These are phyloP conservation scores for Muraenolepis orangiensis DNA, from an alignment of 2,797 vertebrate genomes.

Conservation along the genomic window DNA sequence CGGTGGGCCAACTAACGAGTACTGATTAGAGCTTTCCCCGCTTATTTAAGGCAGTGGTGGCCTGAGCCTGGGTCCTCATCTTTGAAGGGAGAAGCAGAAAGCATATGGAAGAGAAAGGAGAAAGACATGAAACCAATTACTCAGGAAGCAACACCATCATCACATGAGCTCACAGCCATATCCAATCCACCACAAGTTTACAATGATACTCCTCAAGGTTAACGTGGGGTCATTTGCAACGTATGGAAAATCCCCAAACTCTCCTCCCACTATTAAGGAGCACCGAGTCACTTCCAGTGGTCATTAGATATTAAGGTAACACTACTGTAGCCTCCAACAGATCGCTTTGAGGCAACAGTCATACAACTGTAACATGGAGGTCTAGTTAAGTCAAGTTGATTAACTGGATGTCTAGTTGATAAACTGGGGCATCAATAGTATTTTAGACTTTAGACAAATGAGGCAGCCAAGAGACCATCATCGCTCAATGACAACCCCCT, in stretches of 20 bases:
- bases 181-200: neutral
- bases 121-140: conserved; percentile 26
- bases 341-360: neutral
- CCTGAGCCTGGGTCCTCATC: conserved; percentile 22
- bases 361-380: neutral
- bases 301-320: neutral
- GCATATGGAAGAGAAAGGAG: conserved; percentile 19
- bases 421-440: too few relatives aligned
- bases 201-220: neutral
- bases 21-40: neutral
- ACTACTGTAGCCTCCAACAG: too few relatives aligned
- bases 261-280: neutral
- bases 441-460: neutral
- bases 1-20: neutral
- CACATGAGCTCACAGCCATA: neutral
- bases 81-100: conserved; percentile 19
- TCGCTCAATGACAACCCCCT: too few relatives aligned
- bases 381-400: neutral
- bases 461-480: neutral
- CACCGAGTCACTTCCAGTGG: neutral
- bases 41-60: conserved; percentile 25
- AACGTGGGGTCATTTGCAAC: neutral
- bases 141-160: conserved; percentile 15
- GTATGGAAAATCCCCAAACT: neutral
- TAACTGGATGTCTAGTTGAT: neutral